A percentile compares a stretch with the other conserved stretches of the same genome.
Evolutionary conservation across 2,113 vertebrate species (phyloP).

Genomic region (Dicentrarchus labrax): DNA sequence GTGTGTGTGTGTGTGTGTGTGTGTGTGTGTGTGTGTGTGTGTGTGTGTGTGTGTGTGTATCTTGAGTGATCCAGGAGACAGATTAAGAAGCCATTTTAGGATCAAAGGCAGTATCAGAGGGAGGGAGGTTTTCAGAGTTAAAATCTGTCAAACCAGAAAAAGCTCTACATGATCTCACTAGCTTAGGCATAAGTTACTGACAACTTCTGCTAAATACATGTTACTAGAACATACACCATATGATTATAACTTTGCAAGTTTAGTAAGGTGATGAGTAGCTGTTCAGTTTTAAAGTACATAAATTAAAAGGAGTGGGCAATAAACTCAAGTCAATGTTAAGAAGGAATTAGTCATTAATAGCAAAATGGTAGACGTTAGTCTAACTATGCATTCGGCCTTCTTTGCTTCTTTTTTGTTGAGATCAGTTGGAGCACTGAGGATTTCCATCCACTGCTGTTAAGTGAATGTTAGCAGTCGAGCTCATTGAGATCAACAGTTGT

Average conservation of each 20-base stretch:
- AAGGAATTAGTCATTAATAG: no score
- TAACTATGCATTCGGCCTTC: not conserved
- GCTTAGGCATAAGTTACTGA: not conserved
- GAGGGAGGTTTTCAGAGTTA: constrained; percentile 18
- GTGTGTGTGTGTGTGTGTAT: constrained; percentile 3
- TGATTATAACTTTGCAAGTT: not conserved
- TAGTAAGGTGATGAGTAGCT: not conserved
- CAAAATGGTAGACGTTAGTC: not conserved
- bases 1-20: constrained; percentile 29
- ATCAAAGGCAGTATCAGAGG: constrained; percentile 60
- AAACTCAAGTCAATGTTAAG: not conserved
- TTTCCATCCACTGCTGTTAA: not conserved
- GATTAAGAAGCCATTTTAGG: constrained; percentile 52
- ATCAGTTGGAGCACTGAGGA: not conserved
- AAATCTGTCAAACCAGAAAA: constrained; percentile 20
- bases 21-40: not conserved
- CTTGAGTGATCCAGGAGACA: constrained; percentile 31
- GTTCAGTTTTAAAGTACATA: not conserved
- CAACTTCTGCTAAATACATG: not conserved
- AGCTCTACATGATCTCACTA: not conserved
- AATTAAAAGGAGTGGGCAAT: not conserved
- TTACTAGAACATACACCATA: not conserved
- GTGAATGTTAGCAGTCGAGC: no score
- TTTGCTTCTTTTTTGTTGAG: not conserved
- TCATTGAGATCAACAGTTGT: not conserved